Base-by-base conservation (phyloP, 2,797 vertebrate species). In the Enteromius unitaeniatus region DNA sequence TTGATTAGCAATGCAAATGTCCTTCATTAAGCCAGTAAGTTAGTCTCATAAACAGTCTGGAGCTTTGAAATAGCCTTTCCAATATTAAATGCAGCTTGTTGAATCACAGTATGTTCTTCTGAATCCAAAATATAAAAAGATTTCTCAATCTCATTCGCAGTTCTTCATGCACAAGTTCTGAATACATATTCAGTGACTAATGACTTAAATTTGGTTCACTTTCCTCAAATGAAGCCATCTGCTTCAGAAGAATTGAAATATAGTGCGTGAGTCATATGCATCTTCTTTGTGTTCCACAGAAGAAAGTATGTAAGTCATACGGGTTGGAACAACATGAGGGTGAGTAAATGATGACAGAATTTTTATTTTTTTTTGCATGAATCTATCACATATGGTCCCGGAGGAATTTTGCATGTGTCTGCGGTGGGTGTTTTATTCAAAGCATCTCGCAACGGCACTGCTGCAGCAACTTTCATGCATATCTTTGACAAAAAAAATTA, bases 1-100 rank as follows among this genome's bases (percentile, higher is more conserved):
- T 58, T 40, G 70, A 86, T 87, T 85, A 84, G 77, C 34, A 70
- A 76, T 64, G 75, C 76, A 73, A 67, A 82, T 31, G 75, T 37
- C 23, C 19, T 85, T 68, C 82, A 76, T 62, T 69, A 76, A 65
- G 62, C 69, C 37, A 51, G 19, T 82, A 49, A 14, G 62, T 47
- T 51, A 9, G 40, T 60, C 53, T 80, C 73, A 51, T 65, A 70
- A 78, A 78, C 55, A 47, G 15, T 40, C 58, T 28, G 67, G 51
- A 40, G 23, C 19, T 74, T 34, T 34, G 28, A 34, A 34, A 53
- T 2, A n/a, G 9, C 5, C 13, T 34, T 47, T 51, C 1, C 2
- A 9, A 53, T 74, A 74, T 21, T 34, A 31, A 74, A 19, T 21
- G 7, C 1, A 53, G 11, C 17, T 21, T 64, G 6, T 28, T 64